Conservation (phyloP, 2,888 invertebrate species). For the Caenorhabditis zanzibari region DNA sequence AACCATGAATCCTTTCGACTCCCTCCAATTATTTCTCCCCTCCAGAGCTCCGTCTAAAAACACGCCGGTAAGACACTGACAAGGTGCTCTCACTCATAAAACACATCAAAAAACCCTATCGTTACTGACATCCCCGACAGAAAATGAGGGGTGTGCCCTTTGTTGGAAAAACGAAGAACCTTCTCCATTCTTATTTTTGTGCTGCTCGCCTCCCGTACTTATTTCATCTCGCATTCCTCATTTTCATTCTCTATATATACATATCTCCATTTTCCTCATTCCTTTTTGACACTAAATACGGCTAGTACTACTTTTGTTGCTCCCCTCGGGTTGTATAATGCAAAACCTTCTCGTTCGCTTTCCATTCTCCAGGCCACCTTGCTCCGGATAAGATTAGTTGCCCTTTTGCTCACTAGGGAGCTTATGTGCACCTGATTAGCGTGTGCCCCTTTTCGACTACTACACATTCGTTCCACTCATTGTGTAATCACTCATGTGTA, state of each 20-base stretch:
- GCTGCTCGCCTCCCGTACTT: neutral
- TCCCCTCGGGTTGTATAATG: neutral
- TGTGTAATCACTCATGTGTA: slow-evolving; percentile 51
- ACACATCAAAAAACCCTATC: slow-evolving; percentile 24
- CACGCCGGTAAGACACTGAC: slow-evolving; percentile 6
- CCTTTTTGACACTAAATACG: slow-evolving; percentile 3
- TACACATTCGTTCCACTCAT: slow-evolving; percentile 17
- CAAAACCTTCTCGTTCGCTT: slow-evolving; percentile 13
- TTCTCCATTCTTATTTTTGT: neutral
- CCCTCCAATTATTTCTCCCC: neutral
- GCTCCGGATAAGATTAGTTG: slow-evolving; percentile 44
- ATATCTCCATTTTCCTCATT: neutral
- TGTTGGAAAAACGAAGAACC: neutral
- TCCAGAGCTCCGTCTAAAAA: neutral
- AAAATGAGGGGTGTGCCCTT: slow-evolving; percentile 5
- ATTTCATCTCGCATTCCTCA: slow-evolving; percentile 16
- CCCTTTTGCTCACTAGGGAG: neutral
- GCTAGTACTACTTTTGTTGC: slow-evolving; percentile 1
- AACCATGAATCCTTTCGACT: no score
- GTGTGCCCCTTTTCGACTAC: neutral
- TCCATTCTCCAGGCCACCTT: slow-evolving; percentile 2
- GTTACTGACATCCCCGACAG: slow-evolving; percentile 19
- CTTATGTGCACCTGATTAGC: slow-evolving; percentile 42
- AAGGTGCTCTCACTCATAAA: slow-evolving; percentile 13
- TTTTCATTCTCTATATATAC: slow-evolving; percentile 8